A percentile compares a stretch with the other conserved stretches of the same genome.
phyloP scores from a whole-genome alignment of 1,140 invertebrate genomes.

The Drosophila parvula region DNA sequence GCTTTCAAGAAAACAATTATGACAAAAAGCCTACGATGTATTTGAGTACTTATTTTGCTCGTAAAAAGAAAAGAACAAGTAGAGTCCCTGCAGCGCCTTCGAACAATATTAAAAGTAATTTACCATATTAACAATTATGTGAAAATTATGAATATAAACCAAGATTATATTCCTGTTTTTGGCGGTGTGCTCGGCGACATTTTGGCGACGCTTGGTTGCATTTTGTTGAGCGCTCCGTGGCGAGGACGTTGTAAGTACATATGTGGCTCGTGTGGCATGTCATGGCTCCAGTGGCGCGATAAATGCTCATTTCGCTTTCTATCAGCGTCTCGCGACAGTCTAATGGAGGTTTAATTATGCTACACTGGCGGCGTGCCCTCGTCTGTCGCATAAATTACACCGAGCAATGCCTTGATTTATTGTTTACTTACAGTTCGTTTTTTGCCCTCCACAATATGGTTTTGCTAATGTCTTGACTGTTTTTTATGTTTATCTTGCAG shows the following conservation, averaged over 20 bases:
- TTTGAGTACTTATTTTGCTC: too few species aligned
- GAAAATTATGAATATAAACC: not conserved
- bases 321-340: conserved; percentile 64
- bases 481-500: conserved; percentile 51
- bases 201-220: conserved; percentile 72
- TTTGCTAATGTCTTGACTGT: conserved; percentile 52
- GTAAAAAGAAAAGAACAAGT: too few species aligned
- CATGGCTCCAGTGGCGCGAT: conserved; percentile 66
- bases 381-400: conserved; percentile 69
- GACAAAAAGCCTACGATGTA: not conserved
- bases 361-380: conserved; percentile 54
- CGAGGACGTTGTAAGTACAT: conserved; percentile 13
- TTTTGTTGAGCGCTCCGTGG: conserved; percentile 38
- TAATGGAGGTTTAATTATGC: conserved; percentile 78
- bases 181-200: conserved; percentile 23
- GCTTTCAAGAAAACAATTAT: not conserved
- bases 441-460: conserved; percentile 14
- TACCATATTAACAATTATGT: not conserved
- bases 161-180: conserved; percentile 10
- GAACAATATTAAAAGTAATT: not conserved
- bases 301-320: conserved; percentile 81
- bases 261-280: conserved; percentile 55
- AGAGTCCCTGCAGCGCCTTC: not conserved
- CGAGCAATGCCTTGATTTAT: conserved; percentile 67
- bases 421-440: conserved; percentile 26